phyloP scores from a whole-genome alignment of 2,113 vertebrate species.

The Zosterops japonicus region DNA sequence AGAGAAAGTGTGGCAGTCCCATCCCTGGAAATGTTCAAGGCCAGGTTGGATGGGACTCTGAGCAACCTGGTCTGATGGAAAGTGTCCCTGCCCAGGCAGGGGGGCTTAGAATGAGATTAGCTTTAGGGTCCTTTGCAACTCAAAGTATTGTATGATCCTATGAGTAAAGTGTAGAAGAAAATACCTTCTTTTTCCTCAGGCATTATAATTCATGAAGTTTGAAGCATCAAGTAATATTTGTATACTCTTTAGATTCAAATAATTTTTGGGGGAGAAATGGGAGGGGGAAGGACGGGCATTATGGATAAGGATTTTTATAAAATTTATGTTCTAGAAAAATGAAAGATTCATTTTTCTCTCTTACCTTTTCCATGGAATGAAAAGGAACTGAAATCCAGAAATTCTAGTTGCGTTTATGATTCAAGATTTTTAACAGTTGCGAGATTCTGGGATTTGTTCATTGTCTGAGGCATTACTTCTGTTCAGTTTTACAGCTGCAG shows the following conservation, averaged over 20 bases:
- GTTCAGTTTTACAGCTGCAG: background rate
- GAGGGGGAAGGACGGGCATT: background rate
- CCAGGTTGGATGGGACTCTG: background rate
- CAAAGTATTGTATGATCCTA: background rate
- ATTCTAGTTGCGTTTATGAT: background rate
- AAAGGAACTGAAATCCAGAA: background rate
- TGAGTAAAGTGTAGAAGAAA: background rate
- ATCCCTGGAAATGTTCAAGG: background rate
- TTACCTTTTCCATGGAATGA: background rate
- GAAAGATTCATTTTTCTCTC: background rate
- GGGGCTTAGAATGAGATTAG: rapidly evolving
- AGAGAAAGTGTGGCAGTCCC: background rate
- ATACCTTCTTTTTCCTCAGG: background rate
- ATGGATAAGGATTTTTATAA: background rate
- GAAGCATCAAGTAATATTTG: background rate
- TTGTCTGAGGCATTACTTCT: background rate
- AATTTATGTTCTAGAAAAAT: background rate
- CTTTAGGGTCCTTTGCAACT: background rate
- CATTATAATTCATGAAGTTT: background rate
- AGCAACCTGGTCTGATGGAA: background rate
- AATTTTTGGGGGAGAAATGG: rapidly evolving
- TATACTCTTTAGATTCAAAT: background rate
- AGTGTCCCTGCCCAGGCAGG: no score
- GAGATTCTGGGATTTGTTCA: background rate
- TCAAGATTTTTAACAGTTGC: background rate